A percentile compares a stretch with the other conserved stretches of the same genome.
Evolutionary conservation across 1,140 invertebrate genomes (phyloP).

Genomic region (Brachionus calyciflorus): DNA sequence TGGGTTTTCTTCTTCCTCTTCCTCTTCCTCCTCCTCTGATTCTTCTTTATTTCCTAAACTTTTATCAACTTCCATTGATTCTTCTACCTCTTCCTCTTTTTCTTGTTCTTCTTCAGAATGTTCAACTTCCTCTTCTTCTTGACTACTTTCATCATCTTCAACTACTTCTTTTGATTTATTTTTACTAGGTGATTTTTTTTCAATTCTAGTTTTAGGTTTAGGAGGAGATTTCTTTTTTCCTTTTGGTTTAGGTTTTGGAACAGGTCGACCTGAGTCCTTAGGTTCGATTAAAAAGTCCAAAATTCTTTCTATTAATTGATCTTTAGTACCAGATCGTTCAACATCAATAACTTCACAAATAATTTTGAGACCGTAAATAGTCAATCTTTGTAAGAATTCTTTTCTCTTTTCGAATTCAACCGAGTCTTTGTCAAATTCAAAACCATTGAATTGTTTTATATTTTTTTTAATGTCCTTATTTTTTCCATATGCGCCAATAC

Average conservation of each 20-base stretch:
- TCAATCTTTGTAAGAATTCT: conserved; percentile 52
- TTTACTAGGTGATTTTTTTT: too few species aligned
- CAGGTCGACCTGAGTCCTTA: conserved; percentile 51
- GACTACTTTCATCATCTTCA: neutral
- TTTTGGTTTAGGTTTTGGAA: conserved; percentile 52
- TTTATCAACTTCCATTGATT: conserved; percentile 50
- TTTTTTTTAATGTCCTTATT: conserved; percentile 59
- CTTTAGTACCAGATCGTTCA: conserved; percentile 54
- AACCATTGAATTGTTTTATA: conserved; percentile 59
- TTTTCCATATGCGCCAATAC: conserved; percentile 54
- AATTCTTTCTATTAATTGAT: conserved; percentile 54
- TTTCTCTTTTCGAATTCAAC: conserved; percentile 56
- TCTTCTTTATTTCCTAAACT: too few species aligned
- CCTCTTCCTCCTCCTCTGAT: conserved; percentile 48
- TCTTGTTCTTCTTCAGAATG: conserved; percentile 48
- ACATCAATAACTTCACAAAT: conserved; percentile 56
- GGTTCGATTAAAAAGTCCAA: conserved; percentile 57
- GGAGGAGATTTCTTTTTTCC: conserved; percentile 48
- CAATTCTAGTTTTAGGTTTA: conserved; percentile 8
- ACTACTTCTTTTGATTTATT: too few species aligned
- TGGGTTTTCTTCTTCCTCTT: too few species aligned
- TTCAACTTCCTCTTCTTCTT: conserved; percentile 31
- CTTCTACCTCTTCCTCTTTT: conserved; percentile 48
- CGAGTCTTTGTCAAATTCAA: conserved; percentile 57
- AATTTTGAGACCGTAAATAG: conserved; percentile 51